phyloP scores from a whole-genome alignment of 2,888 invertebrate species.

The Amiota communis region DNA sequence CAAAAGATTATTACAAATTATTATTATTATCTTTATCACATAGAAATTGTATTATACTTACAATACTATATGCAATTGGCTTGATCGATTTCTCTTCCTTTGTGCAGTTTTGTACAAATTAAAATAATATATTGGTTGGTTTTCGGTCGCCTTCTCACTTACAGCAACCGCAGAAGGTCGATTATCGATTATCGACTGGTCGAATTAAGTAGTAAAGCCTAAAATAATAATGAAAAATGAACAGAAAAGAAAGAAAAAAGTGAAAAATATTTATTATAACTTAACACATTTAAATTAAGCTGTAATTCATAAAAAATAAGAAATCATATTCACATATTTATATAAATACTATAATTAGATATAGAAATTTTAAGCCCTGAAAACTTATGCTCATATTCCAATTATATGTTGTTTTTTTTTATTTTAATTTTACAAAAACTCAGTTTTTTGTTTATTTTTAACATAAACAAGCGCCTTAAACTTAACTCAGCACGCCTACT shows the following conservation, averaged over 20 bases:
- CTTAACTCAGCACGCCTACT: no score
- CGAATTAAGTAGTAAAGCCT: conserved; percentile 13
- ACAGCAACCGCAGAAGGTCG: conserved; percentile 89
- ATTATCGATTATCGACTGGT: conserved; percentile 66
- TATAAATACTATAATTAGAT: no score
- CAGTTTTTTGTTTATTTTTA: no score
- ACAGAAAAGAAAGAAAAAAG: background rate
- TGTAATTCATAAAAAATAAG: background rate
- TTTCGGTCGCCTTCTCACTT: conserved; percentile 86
- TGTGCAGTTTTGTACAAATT: background rate
- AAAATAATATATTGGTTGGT: conserved; percentile 68
- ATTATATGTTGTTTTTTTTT: no score
- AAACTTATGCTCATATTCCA: no score
- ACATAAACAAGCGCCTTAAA: no score
- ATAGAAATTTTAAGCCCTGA: no score
- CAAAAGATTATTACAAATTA: no score
- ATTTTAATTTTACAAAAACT: no score
- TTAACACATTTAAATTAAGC: background rate
- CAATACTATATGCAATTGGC: background rate
- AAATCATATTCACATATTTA: background rate
- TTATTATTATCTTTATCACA: conserved; percentile 32
- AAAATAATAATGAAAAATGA: background rate
- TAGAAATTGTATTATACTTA: conserved; percentile 37
- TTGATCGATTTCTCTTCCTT: no score
- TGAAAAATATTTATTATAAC: conserved; percentile 21